phyloP scores from a whole-genome alignment of 1,140 invertebrate species.

The Lordiphosa collinella region DNA sequence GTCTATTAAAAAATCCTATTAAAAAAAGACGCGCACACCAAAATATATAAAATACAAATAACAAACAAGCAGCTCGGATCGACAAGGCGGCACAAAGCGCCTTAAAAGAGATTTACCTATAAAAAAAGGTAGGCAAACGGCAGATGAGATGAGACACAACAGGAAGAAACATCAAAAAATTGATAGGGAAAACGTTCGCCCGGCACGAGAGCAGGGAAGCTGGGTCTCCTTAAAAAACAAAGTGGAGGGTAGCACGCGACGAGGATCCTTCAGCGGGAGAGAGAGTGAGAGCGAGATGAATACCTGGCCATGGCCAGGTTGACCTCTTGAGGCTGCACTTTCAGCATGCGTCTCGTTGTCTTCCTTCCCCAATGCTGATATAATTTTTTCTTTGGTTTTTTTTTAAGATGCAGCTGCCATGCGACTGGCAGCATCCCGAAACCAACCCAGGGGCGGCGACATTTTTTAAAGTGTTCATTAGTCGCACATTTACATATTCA shows the following conservation, averaged over 20 bases:
- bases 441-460: conserved; percentile 35
- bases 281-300: conserved; percentile 21
- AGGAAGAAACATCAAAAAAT: conserved; percentile 21
- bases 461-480: conserved; percentile 75
- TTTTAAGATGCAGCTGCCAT: conserved; percentile 47
- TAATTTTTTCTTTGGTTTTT: conserved; percentile 29
- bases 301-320: conserved; percentile 40
- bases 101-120: conserved; percentile 75
- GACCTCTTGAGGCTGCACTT: conserved; percentile 38
- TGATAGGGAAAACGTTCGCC: conserved; percentile 47
- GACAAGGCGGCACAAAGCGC: conserved; percentile 50
- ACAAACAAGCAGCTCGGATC: conserved; percentile 55
- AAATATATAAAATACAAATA: conserved; percentile 38
- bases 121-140: conserved; percentile 52
- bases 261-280: conserved; percentile 13
- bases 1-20: conserved; percentile 69
- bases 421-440: conserved; percentile 48
- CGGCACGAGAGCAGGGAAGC: conserved; percentile 61
- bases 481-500: conserved; percentile 78
- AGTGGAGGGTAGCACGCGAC: conserved; percentile 69
- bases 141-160: conserved; percentile 43
- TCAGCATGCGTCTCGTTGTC: conserved; percentile 22
- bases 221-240: conserved; percentile 43
- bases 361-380: conserved; percentile 30
- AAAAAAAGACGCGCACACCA: conserved; percentile 48